Base-by-base conservation (phyloP, 2,888 invertebrate species). In the Monochamus alternatus region DNA sequence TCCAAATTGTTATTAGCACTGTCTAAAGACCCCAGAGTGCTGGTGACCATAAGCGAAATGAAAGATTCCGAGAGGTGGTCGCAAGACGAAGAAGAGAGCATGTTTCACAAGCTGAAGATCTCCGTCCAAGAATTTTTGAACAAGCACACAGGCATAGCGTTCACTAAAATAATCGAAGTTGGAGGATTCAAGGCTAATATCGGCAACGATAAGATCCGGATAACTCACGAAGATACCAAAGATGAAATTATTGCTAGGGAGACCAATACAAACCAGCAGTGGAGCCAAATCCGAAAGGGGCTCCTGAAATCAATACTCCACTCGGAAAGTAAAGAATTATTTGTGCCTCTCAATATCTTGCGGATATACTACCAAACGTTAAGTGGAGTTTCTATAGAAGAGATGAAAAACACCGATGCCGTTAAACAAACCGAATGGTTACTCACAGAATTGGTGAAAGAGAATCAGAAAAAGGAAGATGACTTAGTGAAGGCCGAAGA, bases 1-100 rank as follows among this genome's bases (percentile, higher is more conserved):
- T 88, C 90, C 12, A 91, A 92, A 80, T 89, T 98, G n/a, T 87
- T 92, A 0, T 89, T 92, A 14, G 91, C 93, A 0, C 87, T 95
- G 77, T 85, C 89, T 5, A 88, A 89, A 0, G 89, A 93, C 79
- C 91, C 93, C 0, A 88, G 90, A 8, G 83, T 94, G 22, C 88
- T 90, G 47, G 89, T 94, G 0, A 90, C 90, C 0, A 87, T 92
- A 3, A 90, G 91, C 1, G 92, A 92, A 76, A 87, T 81, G 74
- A 78, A 75, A 47, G 79, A 77, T 14, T 69, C 77, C 1, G 78
- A 78, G n/a, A 79, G 78, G 30, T 80, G 89, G 89, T 74, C 90
- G 87, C 81, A 88, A 89, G 87, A 81, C 71, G 78, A 91, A 89
- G 87, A 91, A 88, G 87, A 89, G 80, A 88, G 88, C 14, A 86